Evolutionary conservation across 2,797 vertebrate genomes (phyloP), one percentile per base, ranked within the genome.

Genomic region (Eupleurogrammus muticus): DNA sequence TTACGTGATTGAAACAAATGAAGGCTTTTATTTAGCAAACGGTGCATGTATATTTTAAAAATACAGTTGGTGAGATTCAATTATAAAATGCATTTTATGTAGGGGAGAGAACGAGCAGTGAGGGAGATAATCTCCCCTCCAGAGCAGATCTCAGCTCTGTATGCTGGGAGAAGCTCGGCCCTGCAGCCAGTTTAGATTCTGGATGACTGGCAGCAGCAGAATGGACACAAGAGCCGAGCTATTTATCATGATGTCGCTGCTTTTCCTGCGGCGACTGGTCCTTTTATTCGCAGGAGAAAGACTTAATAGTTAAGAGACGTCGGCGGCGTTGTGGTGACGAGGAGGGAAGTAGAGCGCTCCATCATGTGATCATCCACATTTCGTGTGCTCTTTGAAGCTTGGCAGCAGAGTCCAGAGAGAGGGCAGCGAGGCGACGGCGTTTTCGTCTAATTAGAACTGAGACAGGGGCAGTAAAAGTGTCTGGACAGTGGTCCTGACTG

Each of bases 391-490:
- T 89, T 84, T 87, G 79, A 85, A 76, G 79, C 49, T 56, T 28
- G n/a, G 48, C 56, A 61, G 63, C 56, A 66, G 28, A 51, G 57
- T 48, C 47, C 19, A 69, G 66, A 79, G 63, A 80, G 17, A 54
- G 58, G 55, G 47, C 9, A 79, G 66, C 75, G 77, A 82, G 64
- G 72, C 47, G 38, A 56, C 13, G 19, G 73, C 19, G 21, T 79
- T 89, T n/a, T 78, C 73, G 84, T 73, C 65, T 90, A 91, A 92
- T 91, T 90, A 86, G 83, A 84, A 53, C 49, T 46, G 81, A 89
- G 83, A 85, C 74, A 77, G 77, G 19, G 44, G 85, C 80, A 86
- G 81, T 92, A 89, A 90, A 89, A 91, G 83, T 90, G 89, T 91
- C 84, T 89, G 86, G 78, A 73, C 65, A 20, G 57, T 61, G 85